Percentiles rank a stretch among this genome's conserved stretches.
These are phyloP conservation scores for Coluber constrictor DNA, from an alignment of 2,797 vertebrate species.

Conservation along the genomic window DNA sequence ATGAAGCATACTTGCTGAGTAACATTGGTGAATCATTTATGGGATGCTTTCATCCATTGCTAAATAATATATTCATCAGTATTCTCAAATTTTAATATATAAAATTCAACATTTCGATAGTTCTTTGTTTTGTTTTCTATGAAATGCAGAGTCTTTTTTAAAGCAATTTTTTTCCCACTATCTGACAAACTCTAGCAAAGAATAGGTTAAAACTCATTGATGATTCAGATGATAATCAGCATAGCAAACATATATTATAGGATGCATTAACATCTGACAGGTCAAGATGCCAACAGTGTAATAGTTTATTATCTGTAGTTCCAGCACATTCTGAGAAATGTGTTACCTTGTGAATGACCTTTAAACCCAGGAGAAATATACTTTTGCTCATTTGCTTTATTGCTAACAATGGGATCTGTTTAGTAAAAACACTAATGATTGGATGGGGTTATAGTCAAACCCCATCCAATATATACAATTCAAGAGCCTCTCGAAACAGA, in stretches of 20 bases:
- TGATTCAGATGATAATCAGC: slow-evolving; percentile 16
- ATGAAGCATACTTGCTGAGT: not conserved
- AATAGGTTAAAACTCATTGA: slow-evolving; percentile 19
- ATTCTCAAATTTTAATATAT: not conserved
- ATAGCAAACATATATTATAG: slow-evolving; percentile 1
- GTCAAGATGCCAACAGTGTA: slow-evolving; percentile 37
- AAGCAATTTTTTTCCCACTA: not conserved
- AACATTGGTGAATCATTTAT: slow-evolving; percentile 7
- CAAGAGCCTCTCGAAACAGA: not conserved
- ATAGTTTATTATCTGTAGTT: slow-evolving; percentile 46
- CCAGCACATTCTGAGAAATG: not conserved
- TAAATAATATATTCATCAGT: slow-evolving; percentile 27
- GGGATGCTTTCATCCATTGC: not conserved
- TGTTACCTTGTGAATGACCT: not conserved
- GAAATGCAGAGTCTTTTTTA: not conserved
- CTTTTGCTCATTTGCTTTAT: not conserved
- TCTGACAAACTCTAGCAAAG: slow-evolving; percentile 15
- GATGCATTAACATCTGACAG: slow-evolving; percentile 31
- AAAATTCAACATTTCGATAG: not conserved
- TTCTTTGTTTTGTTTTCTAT: not conserved
- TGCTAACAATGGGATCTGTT: not conserved
- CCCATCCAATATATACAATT: not conserved
- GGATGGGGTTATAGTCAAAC: not conserved
- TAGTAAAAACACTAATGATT: not conserved
- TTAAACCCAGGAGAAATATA: not conserved